These are phyloP conservation scores for Lates calcarifer DNA, from an alignment of 2,113 vertebrate species.

Conservation along the genomic window DNA sequence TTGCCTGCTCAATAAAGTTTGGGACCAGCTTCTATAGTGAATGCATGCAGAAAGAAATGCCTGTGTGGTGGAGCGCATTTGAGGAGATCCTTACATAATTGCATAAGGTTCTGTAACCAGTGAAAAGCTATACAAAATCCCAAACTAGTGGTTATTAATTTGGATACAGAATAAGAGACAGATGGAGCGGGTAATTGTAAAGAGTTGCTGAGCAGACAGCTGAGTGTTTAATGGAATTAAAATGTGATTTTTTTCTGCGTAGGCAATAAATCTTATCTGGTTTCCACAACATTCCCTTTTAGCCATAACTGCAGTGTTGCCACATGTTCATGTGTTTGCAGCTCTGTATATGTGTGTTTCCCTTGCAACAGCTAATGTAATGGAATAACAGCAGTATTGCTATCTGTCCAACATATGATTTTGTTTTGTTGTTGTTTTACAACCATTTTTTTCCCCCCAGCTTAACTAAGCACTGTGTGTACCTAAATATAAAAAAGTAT, in stretches of 20 bases:
- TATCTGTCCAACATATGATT: neutral
- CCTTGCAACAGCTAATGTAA: neutral
- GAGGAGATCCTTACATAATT: slow-evolving; percentile 63
- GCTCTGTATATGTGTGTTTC: slow-evolving; percentile 1
- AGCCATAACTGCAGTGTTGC: slow-evolving; percentile 12
- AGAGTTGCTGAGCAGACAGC: slow-evolving; percentile 72
- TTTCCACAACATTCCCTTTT: slow-evolving; percentile 22
- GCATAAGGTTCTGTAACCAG: slow-evolving; percentile 47
- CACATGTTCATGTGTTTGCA: neutral
- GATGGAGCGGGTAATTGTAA: slow-evolving; percentile 81
- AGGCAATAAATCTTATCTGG: slow-evolving; percentile 67
- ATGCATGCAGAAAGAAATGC: slow-evolving; percentile 30
- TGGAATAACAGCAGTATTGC: neutral
- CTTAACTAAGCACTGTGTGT: no score
- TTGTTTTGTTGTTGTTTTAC: neutral
- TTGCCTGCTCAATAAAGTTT: slow-evolving; percentile 44
- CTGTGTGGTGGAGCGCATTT: slow-evolving; percentile 28
- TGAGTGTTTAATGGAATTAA: slow-evolving; percentile 75
- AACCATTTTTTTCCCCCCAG: neutral
- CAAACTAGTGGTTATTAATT: slow-evolving; percentile 77
- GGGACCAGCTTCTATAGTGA: slow-evolving; percentile 20
- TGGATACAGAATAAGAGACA: slow-evolving; percentile 69
- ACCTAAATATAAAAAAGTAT: neutral
- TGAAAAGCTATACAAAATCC: slow-evolving; percentile 56
- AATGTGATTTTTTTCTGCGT: slow-evolving; percentile 58